Base-by-base conservation (phyloP, 1,140 invertebrate genomes). In the Octopus bimaculoides region DNA sequence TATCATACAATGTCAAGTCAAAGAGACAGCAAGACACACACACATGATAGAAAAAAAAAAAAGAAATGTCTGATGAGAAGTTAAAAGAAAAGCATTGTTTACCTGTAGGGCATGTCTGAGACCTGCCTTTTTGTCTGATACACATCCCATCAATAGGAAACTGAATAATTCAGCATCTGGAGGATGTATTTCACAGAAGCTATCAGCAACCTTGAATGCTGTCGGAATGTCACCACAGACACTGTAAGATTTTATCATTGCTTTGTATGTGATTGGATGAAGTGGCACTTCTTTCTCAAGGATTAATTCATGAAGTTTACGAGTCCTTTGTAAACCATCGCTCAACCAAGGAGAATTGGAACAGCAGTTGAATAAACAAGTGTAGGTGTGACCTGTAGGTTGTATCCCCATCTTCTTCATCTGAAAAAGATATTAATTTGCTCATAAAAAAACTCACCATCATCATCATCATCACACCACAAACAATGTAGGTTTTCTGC, bases 211-310 rank as follows among this genome's bases (percentile, higher is more conserved):
- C 86, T 92, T 82, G 90, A 97, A 97, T 7, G 96, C 95, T 77
- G 92, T 93, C 76, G 92, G 80, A 14, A 96, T 85, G 88, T 96
- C 93, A 6, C 94, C 94, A 90, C 94, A 95, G 82, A 93, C 90
- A 5, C 95, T 95, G 92, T 95, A 98, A 5, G 95, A 95, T 90
- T 96, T 97, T 9, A 98, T 95, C 93, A 97, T 94, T 5, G 94
- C 92, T 92, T 96, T 94, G 83, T 96, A 97, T 87, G 95, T 95
- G 5, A 93, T 93, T 1, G 93, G 85, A 89, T 96, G 97, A 4
- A 94, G 92, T 75, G 92, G 85, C 82, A 93, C 90, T 6, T 92
- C 91, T 84, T 94, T 95, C 81, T 94, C 92, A 74, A 92, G 86
- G 91, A 97, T 94, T 26, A 93, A 89, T 82, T 93, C 88, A 78